These are phyloP conservation scores for Chaetura pelagica DNA, from an alignment of 2,113 vertebrate species.

Conservation along the genomic window DNA sequence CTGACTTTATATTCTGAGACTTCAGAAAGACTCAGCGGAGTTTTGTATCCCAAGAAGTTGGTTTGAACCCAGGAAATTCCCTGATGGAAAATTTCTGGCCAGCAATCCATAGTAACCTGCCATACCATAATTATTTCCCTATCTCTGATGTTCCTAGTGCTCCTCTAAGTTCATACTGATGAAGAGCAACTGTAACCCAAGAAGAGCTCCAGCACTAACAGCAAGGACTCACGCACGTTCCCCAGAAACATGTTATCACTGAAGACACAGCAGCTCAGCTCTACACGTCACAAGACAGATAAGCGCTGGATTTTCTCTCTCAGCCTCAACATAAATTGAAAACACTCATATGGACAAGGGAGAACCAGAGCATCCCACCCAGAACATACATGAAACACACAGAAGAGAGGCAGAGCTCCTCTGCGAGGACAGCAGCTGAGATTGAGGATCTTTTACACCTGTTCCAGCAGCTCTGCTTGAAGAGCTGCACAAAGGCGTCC, in stretches of 20 bases:
- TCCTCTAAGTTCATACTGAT: neutral
- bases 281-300: neutral
- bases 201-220: neutral
- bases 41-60: neutral
- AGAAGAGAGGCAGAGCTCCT: neutral
- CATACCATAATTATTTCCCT: fast-evolving
- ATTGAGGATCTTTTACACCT: neutral
- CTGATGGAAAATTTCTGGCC: neutral
- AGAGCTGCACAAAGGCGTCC: fast-evolving
- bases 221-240: neutral
- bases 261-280: neutral
- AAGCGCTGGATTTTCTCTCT: neutral
- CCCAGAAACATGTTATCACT: neutral
- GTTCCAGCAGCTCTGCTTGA: neutral
- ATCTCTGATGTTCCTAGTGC: neutral
- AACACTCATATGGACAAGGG: fast-evolving
- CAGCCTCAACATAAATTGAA: neutral
- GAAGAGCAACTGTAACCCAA: neutral
- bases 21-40: neutral
- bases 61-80: neutral
- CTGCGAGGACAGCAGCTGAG: neutral
- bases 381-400: fast-evolving
- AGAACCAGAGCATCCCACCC: neutral
- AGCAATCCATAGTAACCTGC: neutral
- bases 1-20: neutral